Evolutionary conservation across 2,113 vertebrate species (phyloP).

Genomic region (Myxocyprinus asiaticus): DNA sequence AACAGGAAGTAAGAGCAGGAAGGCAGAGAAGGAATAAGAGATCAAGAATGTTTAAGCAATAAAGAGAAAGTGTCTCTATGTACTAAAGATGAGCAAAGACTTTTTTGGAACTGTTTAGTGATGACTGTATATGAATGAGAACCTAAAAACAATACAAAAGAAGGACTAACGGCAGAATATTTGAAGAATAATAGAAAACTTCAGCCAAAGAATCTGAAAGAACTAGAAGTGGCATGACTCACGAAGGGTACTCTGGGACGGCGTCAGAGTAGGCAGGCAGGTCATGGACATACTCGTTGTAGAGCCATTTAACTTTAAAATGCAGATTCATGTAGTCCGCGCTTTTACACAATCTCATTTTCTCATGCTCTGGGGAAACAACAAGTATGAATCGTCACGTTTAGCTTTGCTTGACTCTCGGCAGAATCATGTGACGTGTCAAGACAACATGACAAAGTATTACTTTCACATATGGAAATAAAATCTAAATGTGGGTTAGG

Average conservation of each 20-base stretch:
- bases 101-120: too few species aligned
- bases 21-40: background rate
- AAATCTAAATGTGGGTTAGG: too few species aligned
- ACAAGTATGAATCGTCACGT: background rate
- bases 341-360: slow-evolving; percentile 89
- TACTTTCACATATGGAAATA: too few species aligned
- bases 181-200: background rate
- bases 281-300: slow-evolving; percentile 89
- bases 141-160: too few species aligned
- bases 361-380: slow-evolving; percentile 86
- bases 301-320: slow-evolving; percentile 98
- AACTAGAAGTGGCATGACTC: slow-evolving; percentile 66
- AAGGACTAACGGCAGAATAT: too few species aligned
- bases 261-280: slow-evolving; percentile 80
- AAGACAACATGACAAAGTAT: too few species aligned
- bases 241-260: slow-evolving; percentile 92
- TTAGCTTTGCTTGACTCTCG: background rate
- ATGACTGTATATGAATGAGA: too few species aligned
- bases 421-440: background rate
- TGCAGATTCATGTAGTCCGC: slow-evolving; percentile 99
- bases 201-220: slow-evolving; percentile 18
- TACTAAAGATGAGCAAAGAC: too few species aligned
- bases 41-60: background rate
- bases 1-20: background rate
- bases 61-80: background rate